phyloP scores from a whole-genome alignment of 2,888 invertebrate genomes.

The Drosophila paranaensis region DNA sequence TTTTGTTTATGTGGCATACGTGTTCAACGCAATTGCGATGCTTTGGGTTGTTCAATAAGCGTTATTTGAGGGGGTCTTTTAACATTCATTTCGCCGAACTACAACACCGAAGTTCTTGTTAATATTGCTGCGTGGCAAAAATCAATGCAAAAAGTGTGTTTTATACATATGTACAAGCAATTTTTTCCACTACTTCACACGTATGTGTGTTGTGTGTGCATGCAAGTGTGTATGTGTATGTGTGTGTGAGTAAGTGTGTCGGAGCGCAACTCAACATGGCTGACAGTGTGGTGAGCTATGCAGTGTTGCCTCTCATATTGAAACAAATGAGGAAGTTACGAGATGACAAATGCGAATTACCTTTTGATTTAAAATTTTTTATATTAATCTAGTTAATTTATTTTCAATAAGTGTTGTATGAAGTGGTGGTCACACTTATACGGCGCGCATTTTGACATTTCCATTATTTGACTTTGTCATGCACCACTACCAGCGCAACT shows the following conservation, averaged over 20 bases:
- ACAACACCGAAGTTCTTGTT: constrained; percentile 14
- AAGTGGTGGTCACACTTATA: constrained; percentile 40
- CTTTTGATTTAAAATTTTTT: not conserved
- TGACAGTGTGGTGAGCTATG: constrained; percentile 67
- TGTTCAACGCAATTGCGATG: constrained; percentile 54
- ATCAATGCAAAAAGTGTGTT: constrained; percentile 62
- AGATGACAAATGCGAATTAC: not conserved
- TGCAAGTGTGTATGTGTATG: constrained; percentile 27
- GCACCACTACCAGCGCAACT: constrained; percentile 48
- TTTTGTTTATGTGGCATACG: constrained; percentile 66
- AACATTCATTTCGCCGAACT: constrained; percentile 4
- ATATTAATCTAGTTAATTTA: too few species aligned
- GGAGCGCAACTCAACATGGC: constrained; percentile 77
- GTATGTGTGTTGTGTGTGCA: constrained; percentile 40
- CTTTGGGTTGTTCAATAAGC: constrained; percentile 18
- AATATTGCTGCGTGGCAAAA: constrained; percentile 59
- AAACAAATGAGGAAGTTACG: constrained; percentile 2
- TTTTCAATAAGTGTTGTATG: too few species aligned
- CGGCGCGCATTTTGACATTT: constrained; percentile 62
- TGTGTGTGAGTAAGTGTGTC: constrained; percentile 65
- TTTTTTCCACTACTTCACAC: constrained; percentile 31
- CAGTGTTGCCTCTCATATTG: constrained; percentile 23
- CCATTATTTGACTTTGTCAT: constrained; percentile 57
- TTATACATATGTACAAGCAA: constrained; percentile 30
- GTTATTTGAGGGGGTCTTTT: constrained; percentile 8